These are phyloP conservation scores for Ornithoptera alexandrae DNA, from an alignment of 2,888 invertebrate genomes.

Conservation along the genomic window DNA sequence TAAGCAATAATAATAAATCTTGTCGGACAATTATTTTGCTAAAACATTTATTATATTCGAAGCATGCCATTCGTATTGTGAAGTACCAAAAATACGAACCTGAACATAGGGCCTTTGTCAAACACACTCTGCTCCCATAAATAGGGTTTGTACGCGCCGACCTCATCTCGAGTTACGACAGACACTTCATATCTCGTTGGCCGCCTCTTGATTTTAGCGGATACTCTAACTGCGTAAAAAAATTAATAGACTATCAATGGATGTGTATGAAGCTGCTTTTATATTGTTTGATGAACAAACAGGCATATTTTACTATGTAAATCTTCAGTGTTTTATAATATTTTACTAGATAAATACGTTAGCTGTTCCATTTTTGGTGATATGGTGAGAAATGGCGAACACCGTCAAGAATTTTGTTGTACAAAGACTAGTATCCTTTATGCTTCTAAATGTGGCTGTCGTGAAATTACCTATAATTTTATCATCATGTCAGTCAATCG, in stretches of 20 bases:
- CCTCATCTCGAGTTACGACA: slow-evolving; percentile 95
- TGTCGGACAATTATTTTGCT: neutral
- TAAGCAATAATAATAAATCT: neutral
- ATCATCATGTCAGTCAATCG: too few relatives aligned
- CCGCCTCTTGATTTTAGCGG: slow-evolving; percentile 91
- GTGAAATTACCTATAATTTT: too few relatives aligned
- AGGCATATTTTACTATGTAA: too few relatives aligned
- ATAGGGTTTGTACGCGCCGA: slow-evolving; percentile 97
- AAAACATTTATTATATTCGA: neutral
- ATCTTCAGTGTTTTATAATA: too few relatives aligned
- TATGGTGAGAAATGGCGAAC: too few relatives aligned
- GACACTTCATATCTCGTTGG: slow-evolving; percentile 94
- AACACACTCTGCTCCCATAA: slow-evolving; percentile 97
- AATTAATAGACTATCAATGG: slow-evolving; percentile 2
- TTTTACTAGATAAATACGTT: too few relatives aligned
- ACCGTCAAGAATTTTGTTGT: too few relatives aligned
- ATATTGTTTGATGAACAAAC: neutral
- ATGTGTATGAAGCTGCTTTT: neutral
- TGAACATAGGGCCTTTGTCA: slow-evolving; percentile 96
- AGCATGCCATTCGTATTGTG: neutral
- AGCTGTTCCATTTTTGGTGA: too few relatives aligned
- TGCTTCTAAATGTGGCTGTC: too few relatives aligned
- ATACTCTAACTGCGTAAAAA: slow-evolving; percentile 85
- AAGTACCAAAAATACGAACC: slow-evolving; percentile 64
- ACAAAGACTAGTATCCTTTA: too few relatives aligned